These are phyloP conservation scores for Neoseiulus cucumeris DNA, from an alignment of 1,140 invertebrate genomes.

Conservation along the genomic window DNA sequence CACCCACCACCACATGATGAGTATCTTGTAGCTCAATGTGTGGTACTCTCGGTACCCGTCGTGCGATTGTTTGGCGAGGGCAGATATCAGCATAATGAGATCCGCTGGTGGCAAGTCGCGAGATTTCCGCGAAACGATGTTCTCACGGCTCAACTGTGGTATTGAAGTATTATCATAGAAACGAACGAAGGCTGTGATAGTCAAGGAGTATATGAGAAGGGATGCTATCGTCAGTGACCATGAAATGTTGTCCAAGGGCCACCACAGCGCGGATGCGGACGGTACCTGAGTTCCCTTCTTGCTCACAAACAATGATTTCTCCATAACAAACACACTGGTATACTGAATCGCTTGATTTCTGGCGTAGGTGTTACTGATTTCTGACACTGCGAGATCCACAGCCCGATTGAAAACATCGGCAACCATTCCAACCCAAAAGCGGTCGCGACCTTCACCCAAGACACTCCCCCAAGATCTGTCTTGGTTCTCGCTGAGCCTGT, in stretches of 20 bases:
- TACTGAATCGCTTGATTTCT: not conserved
- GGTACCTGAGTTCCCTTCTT: not conserved
- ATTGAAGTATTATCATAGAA: not conserved
- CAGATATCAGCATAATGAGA: not conserved
- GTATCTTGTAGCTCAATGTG: not conserved
- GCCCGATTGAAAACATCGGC: not conserved
- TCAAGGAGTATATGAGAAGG: not conserved
- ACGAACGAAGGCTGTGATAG: not conserved
- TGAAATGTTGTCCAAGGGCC: not conserved
- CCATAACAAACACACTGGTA: not conserved
- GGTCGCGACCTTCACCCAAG: not conserved
- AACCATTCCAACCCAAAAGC: not conserved
- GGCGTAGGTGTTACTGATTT: not conserved
- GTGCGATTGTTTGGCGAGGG: not conserved
- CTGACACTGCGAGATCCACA: not conserved
- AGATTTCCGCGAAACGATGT: not conserved
- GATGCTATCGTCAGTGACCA: not conserved
- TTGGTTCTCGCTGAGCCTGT: not conserved
- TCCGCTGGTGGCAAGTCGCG: not conserved
- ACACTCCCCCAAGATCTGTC: not conserved
- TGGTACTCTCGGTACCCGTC: not conserved
- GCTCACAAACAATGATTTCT: not conserved
- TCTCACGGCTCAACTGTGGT: not conserved
- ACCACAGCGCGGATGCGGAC: not conserved
- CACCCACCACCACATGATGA: not conserved